Evolutionary conservation across 2,113 vertebrate species (phyloP), one percentile per base, ranked within the genome.

Genomic region (Vidua chalybeata): DNA sequence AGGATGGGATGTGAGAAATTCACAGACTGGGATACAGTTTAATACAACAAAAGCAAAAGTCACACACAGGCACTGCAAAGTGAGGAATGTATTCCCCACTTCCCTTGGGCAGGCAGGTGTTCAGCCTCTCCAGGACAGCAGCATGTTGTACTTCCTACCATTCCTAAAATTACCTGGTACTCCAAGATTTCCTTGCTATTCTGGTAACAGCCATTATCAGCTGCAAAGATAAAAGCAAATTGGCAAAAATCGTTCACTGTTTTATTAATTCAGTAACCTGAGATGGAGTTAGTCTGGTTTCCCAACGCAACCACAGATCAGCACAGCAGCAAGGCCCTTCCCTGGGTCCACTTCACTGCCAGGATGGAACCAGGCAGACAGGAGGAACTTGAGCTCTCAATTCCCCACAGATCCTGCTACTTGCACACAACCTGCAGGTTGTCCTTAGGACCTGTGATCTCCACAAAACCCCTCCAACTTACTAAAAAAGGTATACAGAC

Each of bases 131-230:
- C 39, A 22, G 20, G 20, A 51, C 13, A 18, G 33, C 28, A 54
- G 58, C 6, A 2, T 39, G 49, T 22, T 46, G 9, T 55, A 14
- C 27, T 46, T 39, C 33, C 41, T 7, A 14, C 13, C 14, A 21
- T 55, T 55, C 30, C 59, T 41, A 27, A 22, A 61, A 21, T 13
- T 13, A 68, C 14, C 20, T 30, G 11, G 26, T 45, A 31, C 17
- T 64, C 5, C 0, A 0, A 35, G 23, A 2, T 30, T 55, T 61
- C 48, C 35, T 54, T 21, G 10, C 11, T 26, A 1, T 5, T 45
- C 43, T 55, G 37, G 0, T 18, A 58, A 45, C 1, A 45, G 35
- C 41, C 66, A 43, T 15, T 24, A n/a, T 15, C 28, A 87, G 16
- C 66, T 43, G 33, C 62, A 41, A 21, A 46, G 24, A 41, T 18